Conservation (phyloP, 2,113 vertebrate genomes). For the Paramisgurnus dabryanus region DNA sequence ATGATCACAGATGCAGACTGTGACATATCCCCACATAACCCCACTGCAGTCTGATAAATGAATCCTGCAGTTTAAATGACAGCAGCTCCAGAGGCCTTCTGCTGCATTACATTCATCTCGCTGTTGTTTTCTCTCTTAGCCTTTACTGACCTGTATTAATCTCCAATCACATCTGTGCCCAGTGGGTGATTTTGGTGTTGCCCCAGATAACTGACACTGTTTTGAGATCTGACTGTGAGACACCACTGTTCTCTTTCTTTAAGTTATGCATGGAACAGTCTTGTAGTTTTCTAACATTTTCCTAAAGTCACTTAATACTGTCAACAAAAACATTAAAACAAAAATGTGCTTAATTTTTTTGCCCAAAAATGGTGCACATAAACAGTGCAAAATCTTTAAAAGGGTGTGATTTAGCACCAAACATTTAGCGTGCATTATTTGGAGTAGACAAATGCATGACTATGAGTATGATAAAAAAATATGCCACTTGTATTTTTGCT, state of each 20-base stretch:
- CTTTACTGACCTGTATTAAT: conserved; percentile 45
- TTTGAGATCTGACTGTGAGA: neutral
- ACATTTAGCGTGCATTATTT: too few species aligned
- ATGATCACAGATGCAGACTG: neutral
- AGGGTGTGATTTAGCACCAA: too few species aligned
- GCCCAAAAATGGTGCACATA: too few species aligned
- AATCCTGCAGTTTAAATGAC: conserved; percentile 14
- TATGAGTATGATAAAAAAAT: too few species aligned
- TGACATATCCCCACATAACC: neutral
- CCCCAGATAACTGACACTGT: conserved; percentile 26
- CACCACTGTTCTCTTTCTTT: neutral
- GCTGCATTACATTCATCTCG: conserved; percentile 12
- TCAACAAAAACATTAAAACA: too few species aligned
- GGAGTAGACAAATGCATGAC: too few species aligned
- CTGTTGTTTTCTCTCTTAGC: conserved; percentile 16
- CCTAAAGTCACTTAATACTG: too few species aligned
- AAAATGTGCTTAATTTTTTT: too few species aligned
- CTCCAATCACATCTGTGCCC: conserved; percentile 38
- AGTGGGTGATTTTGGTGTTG: conserved; percentile 14
- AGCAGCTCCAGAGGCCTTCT: neutral
- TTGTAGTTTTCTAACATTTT: neutral
- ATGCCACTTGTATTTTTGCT: too few species aligned
- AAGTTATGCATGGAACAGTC: too few species aligned
- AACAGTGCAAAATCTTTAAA: too few species aligned
- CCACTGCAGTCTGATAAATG: neutral